phyloP scores from a whole-genome alignment of 2,888 invertebrate species.

The Eledona agricola region DNA sequence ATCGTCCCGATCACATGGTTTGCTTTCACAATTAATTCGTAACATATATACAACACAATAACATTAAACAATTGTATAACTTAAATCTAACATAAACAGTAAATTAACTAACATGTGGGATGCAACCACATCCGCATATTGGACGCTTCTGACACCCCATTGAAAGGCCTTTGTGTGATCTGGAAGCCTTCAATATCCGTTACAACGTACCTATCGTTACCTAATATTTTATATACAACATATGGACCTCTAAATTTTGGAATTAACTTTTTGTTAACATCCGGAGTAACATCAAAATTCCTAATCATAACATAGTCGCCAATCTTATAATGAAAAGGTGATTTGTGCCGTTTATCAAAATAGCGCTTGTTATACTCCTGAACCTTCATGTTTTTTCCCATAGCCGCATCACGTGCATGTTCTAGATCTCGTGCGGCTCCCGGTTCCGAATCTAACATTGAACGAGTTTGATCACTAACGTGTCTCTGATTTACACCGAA shows the following conservation, averaged over 20 bases:
- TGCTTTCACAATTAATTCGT: too few species aligned
- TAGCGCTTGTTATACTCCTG: slow-evolving; percentile 2
- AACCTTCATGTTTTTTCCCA: neutral
- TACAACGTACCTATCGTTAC: slow-evolving; percentile 43
- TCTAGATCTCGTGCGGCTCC: slow-evolving; percentile 2
- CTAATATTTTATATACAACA: slow-evolving; percentile 39
- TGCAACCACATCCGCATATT: too few species aligned
- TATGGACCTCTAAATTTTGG: slow-evolving; percentile 44
- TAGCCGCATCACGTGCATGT: neutral
- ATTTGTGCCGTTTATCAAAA: slow-evolving; percentile 7
- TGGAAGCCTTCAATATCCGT: slow-evolving; percentile 13
- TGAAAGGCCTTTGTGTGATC: slow-evolving; percentile 8
- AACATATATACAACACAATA: too few species aligned
- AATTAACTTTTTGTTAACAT: slow-evolving; percentile 41
- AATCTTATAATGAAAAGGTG: neutral
- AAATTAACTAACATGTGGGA: too few species aligned
- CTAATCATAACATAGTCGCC: slow-evolving; percentile 29
- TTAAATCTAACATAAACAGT: too few species aligned
- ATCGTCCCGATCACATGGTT: too few species aligned
- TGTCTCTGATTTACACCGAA: slow-evolving; percentile 9
- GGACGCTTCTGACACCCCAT: neutral
- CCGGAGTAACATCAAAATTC: slow-evolving; percentile 39
- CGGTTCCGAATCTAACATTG: neutral
- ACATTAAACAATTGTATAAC: too few species aligned
- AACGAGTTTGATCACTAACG: slow-evolving; percentile 1